Evolutionary conservation across 1,140 invertebrate species (phyloP).

Genomic region (Pseudomyrmex dendroicus): DNA sequence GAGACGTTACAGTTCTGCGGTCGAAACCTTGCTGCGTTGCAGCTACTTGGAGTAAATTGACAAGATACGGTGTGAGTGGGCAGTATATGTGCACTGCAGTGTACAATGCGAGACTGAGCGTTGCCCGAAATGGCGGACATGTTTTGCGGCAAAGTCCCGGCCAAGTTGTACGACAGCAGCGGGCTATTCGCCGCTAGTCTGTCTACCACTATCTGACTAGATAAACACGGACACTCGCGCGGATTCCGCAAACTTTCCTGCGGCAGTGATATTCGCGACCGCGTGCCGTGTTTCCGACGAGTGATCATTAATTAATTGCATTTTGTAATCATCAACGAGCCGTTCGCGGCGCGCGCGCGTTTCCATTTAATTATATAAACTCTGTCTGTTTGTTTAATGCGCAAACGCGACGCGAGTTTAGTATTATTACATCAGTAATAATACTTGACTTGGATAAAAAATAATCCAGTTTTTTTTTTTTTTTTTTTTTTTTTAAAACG

Average conservation of each 20-base stretch:
- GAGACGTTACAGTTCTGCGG: slow-evolving; percentile 8
- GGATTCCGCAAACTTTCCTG: slow-evolving; percentile 27
- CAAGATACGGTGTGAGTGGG: slow-evolving; percentile 19
- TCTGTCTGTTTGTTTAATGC: not conserved
- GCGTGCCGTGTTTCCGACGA: slow-evolving; percentile 5
- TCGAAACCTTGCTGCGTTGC: slow-evolving; percentile 2
- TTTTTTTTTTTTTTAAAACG: not conserved
- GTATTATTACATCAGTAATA: not conserved
- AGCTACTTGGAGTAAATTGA: slow-evolving; percentile 29
- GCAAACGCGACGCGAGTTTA: not conserved
- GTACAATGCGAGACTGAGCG: slow-evolving; percentile 36
- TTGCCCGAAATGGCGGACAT: slow-evolving; percentile 44
- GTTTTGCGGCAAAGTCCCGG: slow-evolving; percentile 37
- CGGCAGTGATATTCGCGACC: slow-evolving; percentile 22
- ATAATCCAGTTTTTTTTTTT: not conserved
- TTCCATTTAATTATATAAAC: slow-evolving; percentile 23
- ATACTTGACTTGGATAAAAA: not conserved
- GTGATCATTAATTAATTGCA: slow-evolving; percentile 45
- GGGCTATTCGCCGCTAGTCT: slow-evolving; percentile 4
- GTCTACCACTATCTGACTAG: not conserved
- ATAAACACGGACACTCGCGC: slow-evolving; percentile 32
- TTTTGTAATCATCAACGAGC: slow-evolving; percentile 29
- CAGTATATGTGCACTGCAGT: not conserved
- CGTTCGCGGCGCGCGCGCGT: not conserved
- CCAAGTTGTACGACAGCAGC: slow-evolving; percentile 24